A percentile compares a stretch with the other conserved stretches of the same genome.
phyloP scores from a whole-genome alignment of 2,113 vertebrate genomes.

The Elephantulus edwardii region DNA sequence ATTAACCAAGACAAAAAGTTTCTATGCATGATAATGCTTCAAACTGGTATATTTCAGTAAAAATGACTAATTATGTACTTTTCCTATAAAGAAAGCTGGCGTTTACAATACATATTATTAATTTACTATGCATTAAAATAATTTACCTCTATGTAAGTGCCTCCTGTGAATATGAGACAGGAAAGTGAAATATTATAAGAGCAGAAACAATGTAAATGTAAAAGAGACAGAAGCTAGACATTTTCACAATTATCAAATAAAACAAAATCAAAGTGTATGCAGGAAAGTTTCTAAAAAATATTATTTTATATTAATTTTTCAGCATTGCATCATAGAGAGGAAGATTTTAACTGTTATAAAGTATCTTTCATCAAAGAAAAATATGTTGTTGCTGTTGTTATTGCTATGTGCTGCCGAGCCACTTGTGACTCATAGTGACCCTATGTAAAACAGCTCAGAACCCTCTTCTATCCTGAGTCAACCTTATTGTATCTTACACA shows the following conservation, averaged over 20 bases:
- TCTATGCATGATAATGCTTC: neutral
- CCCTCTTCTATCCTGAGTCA: too few relatives aligned
- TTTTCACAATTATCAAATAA: neutral
- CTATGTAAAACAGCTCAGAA: too few relatives aligned
- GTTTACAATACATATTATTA: neutral
- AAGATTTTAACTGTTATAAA: slow-evolving; percentile 52
- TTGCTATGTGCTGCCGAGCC: too few relatives aligned
- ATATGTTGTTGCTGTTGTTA: too few relatives aligned
- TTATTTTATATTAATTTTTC: neutral
- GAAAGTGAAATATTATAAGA: neutral
- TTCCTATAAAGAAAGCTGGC: neutral
- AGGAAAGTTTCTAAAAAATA: neutral
- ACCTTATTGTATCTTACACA: too few relatives aligned
- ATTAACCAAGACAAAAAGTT: neutral
- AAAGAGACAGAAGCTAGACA: neutral
- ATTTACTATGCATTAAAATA: neutral
- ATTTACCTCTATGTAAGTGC: neutral
- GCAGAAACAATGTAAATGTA: neutral
- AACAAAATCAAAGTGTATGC: neutral
- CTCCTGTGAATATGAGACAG: neutral
- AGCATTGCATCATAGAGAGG: neutral
- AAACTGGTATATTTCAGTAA: slow-evolving; percentile 11
- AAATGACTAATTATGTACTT: neutral
- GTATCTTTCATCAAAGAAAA: too few relatives aligned
- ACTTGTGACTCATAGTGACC: too few relatives aligned